Base-by-base conservation (phyloP, 2,113 vertebrate species). In the Colius striatus region DNA sequence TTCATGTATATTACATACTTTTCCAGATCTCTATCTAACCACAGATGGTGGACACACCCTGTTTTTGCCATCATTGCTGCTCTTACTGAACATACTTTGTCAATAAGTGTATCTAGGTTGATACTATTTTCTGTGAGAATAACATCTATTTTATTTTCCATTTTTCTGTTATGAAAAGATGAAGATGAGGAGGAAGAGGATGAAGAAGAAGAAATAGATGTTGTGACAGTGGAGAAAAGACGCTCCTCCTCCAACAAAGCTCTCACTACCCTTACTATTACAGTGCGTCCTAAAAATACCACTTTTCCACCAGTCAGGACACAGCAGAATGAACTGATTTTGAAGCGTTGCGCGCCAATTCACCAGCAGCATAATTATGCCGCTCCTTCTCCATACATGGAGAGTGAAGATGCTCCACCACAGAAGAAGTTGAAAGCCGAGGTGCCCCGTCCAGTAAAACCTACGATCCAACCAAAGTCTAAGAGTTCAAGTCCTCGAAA, bases 321-420 rank as follows among this genome's bases (percentile, higher is more conserved):
- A 93, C 97, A 26, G 97, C 97, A 83, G 15, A 98, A 98, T 20
- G 99, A 99, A 98, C 98, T 99, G 70, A 98, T 99, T 89, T 96
- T 99, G 38, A 99, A 99, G 74, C 98, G 99, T 66, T 99, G 99
- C 1, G 98, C 99, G 4, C 99, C 99, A 45, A 99, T 99, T 97
- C 99, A 99, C 96, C 99, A 99, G 98, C 99, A 99, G 73, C 99
- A 99, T 97, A 99, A 99, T 97, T 99, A 99, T 5, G 99, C 99
- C 0, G 99, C 99, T 11, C 99, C 99, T 7, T 99, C 99, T 1
- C 99, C 99, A 4, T 99, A 98, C 11, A 96, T 98, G 51, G 99
- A 99, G 47, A 98, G 97, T 10, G 99, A 99, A 84, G 98, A 99
- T 11, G 97, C 98, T 9, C 97, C 98, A 7, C 99, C 99, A 0